phyloP scores from a whole-genome alignment of 2,888 invertebrate genomes.

The Galerucella nymphaeae region DNA sequence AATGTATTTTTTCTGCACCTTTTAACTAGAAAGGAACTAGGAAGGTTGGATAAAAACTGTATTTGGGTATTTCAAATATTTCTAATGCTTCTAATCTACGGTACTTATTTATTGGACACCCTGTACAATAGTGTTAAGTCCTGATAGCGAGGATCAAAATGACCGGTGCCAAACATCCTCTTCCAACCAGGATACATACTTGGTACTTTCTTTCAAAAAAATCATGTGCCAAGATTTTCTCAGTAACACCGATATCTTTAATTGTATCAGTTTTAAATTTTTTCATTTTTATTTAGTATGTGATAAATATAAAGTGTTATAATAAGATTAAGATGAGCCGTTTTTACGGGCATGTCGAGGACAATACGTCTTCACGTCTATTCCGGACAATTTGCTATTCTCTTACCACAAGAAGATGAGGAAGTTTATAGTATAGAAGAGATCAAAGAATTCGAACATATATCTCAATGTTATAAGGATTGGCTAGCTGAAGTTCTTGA shows the following conservation, averaged over 20 bases:
- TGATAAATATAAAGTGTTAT: slow-evolving; percentile 6
- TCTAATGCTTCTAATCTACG: too few species aligned
- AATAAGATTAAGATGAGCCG: slow-evolving; percentile 21
- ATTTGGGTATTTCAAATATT: too few species aligned
- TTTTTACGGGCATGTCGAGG: slow-evolving; percentile 58
- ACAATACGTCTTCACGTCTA: slow-evolving; percentile 88
- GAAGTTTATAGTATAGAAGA: slow-evolving; percentile 83
- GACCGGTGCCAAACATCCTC: too few species aligned
- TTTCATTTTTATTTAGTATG: not conserved
- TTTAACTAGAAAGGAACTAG: too few species aligned
- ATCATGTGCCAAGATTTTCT: not conserved
- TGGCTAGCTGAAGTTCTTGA: slow-evolving; percentile 79
- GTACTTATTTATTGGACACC: too few species aligned
- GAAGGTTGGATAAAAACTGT: too few species aligned
- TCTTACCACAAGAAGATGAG: slow-evolving; percentile 70
- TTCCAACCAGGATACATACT: too few species aligned
- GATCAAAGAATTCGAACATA: slow-evolving; percentile 88
- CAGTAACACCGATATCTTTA: not conserved
- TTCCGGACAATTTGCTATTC: slow-evolving; percentile 78
- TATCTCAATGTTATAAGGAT: slow-evolving; percentile 81
- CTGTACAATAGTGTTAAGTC: too few species aligned
- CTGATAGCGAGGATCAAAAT: too few species aligned
- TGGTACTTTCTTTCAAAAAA: not conserved
- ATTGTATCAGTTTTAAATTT: not conserved
- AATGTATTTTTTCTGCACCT: too few species aligned